Percentiles rank a stretch among this genome's conserved stretches.
Conservation (phyloP, 2,797 vertebrate genomes). For the Amblyraja radiata region DNA sequence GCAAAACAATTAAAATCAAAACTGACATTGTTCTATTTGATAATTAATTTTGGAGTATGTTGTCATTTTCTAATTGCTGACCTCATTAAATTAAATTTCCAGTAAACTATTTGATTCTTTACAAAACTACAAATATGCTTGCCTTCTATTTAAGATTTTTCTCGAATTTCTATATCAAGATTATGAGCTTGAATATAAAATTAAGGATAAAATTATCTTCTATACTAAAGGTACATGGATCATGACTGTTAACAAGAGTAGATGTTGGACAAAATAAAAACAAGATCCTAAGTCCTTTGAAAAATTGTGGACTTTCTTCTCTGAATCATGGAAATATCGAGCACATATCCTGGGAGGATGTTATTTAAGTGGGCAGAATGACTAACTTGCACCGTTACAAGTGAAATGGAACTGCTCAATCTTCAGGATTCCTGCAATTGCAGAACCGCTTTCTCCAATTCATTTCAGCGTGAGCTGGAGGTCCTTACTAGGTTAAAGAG, state of each 20-base stretch:
- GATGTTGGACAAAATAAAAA: not conserved
- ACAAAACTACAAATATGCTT: not conserved
- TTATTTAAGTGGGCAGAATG: not conserved
- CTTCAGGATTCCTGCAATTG: not conserved
- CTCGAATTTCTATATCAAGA: not conserved
- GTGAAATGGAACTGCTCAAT: not conserved
- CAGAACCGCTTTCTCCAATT: not conserved
- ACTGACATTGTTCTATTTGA: not conserved
- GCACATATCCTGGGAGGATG: too few relatives aligned
- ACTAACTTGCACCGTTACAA: too few relatives aligned
- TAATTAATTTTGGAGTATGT: slow-evolving; percentile 16
- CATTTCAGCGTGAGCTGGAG: not conserved
- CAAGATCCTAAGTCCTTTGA: too few relatives aligned
- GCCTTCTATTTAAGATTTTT: not conserved
- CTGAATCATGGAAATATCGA: too few relatives aligned
- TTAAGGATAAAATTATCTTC: not conserved
- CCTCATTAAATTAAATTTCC: slow-evolving; percentile 30
- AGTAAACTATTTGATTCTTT: not conserved
- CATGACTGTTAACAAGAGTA: not conserved
- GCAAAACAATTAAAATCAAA: slow-evolving; percentile 14
- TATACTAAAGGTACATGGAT: not conserved
- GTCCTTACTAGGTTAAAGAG: not conserved
- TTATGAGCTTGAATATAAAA: slow-evolving; percentile 3
- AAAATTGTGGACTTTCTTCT: not conserved
- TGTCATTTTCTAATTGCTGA: slow-evolving; percentile 9